Evolutionary conservation across 2,888 invertebrate genomes (phyloP), one percentile per base, ranked within the genome.

Genomic region (Patella depressa): DNA sequence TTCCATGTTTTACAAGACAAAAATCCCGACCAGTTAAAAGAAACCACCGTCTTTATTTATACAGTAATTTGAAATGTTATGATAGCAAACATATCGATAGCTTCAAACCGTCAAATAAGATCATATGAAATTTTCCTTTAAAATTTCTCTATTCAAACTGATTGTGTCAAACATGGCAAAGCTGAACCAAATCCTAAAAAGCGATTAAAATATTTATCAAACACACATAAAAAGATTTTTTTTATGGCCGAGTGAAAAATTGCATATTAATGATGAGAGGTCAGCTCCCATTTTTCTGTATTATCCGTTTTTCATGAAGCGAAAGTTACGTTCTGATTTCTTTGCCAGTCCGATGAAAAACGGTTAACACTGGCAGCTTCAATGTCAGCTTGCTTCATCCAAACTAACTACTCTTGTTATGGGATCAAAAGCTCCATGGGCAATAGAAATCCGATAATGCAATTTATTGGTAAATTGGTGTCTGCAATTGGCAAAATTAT

Each of bases 401-500:
- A 77, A 77, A 77, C 72, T 55, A 70, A 77, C 71, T 55, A 70
- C 54, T 74, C 73, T 73, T 69, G 73, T 59, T 54, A 53, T 54
- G 45, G 71, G 77, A 77, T 77, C 77, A 77, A 77, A 77, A 69
- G 77, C 53, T 77, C 73, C 70, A 73, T 57, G 29, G 74, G 77
- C 77, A 73, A 77, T 77, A 73, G 77, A 77, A 77, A 77, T 77
- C 73, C 77, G 77, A 77, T 77, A 77, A 77, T 77, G 77, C 73
- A 77, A 77, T 77, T 77, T 77, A 77, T 73, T 74, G 77, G 73
- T 73, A 77, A 77, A 77, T 77, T 77, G 77, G 77, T 77, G 77
- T 77, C 77, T 77, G 77, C 77, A 77, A 77, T 77, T 77, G 77
- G 77, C 77, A 77, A 77, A 77, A 77, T 77, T 79, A 81, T 81